A percentile compares a stretch with the other conserved stretches of the same genome.
phyloP scores from a whole-genome alignment of 2,888 invertebrate genomes.

The Athalia rosae region DNA sequence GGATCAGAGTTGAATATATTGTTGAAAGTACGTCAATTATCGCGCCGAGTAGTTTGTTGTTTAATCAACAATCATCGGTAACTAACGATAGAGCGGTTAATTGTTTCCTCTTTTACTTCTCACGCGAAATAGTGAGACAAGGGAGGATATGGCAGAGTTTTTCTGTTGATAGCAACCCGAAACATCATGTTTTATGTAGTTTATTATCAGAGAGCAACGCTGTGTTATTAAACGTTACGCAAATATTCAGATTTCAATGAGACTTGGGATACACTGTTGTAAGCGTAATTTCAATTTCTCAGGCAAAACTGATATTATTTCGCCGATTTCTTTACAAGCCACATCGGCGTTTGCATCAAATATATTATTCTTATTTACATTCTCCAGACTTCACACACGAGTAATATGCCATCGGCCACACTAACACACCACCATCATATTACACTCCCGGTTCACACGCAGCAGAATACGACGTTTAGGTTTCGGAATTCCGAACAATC shows the following conservation, averaged over 20 bases:
- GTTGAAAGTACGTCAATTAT: not conserved
- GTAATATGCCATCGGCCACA: conserved; percentile 16
- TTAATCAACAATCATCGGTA: not conserved
- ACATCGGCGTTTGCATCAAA: conserved; percentile 40
- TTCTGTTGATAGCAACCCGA: conserved; percentile 3
- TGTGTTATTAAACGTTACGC: not conserved
- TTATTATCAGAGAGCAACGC: not conserved
- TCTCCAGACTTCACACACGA: conserved; percentile 18
- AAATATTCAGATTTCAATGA: not conserved
- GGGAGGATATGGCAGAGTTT: not conserved
- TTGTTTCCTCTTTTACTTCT: not conserved
- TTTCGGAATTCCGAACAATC: conserved; percentile 33
- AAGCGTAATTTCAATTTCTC: not conserved
- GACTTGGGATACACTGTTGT: no score
- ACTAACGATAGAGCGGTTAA: not conserved
- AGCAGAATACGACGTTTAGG: conserved; percentile 11
- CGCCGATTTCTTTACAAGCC: conserved; percentile 6
- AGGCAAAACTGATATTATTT: not conserved
- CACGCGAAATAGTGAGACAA: not conserved
- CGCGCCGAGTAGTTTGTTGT: not conserved
- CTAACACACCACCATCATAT: not conserved
- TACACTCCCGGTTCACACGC: not conserved
- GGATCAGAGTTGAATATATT: not conserved
- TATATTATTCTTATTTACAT: conserved; percentile 42
- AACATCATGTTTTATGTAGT: not conserved